Evolutionary conservation across 2,797 vertebrate species (phyloP), one percentile per base, ranked within the genome.

Genomic region (Premnoplex brunnescens): DNA sequence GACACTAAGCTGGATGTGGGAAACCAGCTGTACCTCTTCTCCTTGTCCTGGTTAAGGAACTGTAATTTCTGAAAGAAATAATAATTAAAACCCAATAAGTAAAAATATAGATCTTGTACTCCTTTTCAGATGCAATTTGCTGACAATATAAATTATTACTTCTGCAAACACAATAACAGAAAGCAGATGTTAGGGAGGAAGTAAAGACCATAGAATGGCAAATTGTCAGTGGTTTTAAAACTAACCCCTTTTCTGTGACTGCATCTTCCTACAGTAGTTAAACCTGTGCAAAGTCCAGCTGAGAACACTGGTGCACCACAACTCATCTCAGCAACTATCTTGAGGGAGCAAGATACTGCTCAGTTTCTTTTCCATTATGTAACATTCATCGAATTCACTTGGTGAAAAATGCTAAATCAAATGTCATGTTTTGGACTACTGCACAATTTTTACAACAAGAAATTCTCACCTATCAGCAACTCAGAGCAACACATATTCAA

Each of bases 251-350:
- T 74, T 56, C 56, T 64, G 20, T 28, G 77, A 80, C 28, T 0
- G 0, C 1, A 8, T 36, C 22, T 87, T 91, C 30, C 44, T 62
- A 27, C 15, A 63, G 6, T 46, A 51, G 28, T 24, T 82, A 34
- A 30, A 66, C 7, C 27, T 79, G 26, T 24, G 14, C 14, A 71
- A 76, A 89, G 37, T 68, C 24, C 27, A 37, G 2, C 10, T 79
- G 71, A 63, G 44, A 80, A 77, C 27, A 9, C 3, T 27, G 34
- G 30, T 56, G 30, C 8, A 69, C 30, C 15, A 22, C 54, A 9
- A 10, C 21, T 7, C 43, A 37, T 43, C 8, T 67, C 41, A 18
- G 11, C 23, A 78, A 32, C 7, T 0, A 0, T 28, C 55, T 27
- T 56, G 44, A 71, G 18, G 27, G 17, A 85, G 18, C 36, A 36